These are phyloP conservation scores for Drosophila parthenogenetica DNA, from an alignment of 2,888 invertebrate genomes.

Conservation along the genomic window DNA sequence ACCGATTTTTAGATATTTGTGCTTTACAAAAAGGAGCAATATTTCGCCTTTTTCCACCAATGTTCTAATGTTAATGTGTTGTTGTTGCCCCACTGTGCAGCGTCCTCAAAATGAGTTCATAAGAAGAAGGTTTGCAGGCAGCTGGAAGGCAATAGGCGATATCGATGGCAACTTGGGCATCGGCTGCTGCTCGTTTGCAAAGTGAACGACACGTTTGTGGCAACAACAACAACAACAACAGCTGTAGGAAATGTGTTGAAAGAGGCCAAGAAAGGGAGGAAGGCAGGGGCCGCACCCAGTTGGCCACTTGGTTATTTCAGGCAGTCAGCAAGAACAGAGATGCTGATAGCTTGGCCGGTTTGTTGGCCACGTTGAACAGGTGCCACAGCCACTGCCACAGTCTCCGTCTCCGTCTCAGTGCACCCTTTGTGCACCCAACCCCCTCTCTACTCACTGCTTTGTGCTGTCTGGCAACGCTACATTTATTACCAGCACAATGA, in stretches of 20 bases:
- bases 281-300: conserved; percentile 22
- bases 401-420: neutral
- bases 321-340: conserved; percentile 34
- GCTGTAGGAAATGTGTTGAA: conserved; percentile 12
- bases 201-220: conserved; percentile 45
- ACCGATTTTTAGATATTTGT: too few relatives aligned
- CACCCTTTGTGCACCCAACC: too few relatives aligned
- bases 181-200: conserved; percentile 50
- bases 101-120: conserved; percentile 66
- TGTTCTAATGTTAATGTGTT: neutral
- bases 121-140: conserved; percentile 50
- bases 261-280: neutral
- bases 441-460: neutral
- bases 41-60: too few relatives aligned
- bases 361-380: conserved; percentile 44
- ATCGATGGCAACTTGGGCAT: conserved; percentile 52
- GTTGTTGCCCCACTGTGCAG: conserved; percentile 52
- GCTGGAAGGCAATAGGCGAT: conserved; percentile 43
- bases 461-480: conserved; percentile 38
- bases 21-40: too few relatives aligned
- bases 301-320: conserved; percentile 26
- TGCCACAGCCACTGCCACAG: conserved; percentile 24
- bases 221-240: conserved; percentile 5
- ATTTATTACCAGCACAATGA: conserved; percentile 57
- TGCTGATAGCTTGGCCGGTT: conserved; percentile 61